These are phyloP conservation scores for Trididemnum miniatum DNA, from an alignment of 23 tunicate genomes.

Conservation along the genomic window DNA sequence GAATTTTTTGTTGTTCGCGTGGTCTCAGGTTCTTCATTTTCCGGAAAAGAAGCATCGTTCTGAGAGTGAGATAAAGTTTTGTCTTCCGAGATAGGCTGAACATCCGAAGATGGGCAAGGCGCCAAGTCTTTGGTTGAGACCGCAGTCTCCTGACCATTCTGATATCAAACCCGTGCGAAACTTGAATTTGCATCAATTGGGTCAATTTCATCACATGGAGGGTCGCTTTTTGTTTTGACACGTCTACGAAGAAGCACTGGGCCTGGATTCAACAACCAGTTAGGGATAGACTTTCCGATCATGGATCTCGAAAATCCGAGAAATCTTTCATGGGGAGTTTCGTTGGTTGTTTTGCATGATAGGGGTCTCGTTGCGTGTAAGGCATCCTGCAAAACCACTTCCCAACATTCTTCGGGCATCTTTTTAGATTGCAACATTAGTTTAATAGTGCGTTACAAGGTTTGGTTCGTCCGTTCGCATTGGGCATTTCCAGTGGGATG, in stretches of 20 bases:
- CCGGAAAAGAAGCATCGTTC: too few species aligned
- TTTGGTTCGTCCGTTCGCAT: neutral
- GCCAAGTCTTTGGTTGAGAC: conserved; percentile 11
- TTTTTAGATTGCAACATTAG: neutral
- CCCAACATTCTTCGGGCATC: neutral
- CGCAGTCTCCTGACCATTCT: neutral
- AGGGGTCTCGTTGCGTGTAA: conserved; percentile 3
- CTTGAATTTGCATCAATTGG: conserved; percentile 24
- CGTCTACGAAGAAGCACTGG: conserved; percentile 6
- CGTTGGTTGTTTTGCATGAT: conserved; percentile 26
- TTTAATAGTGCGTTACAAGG: neutral
- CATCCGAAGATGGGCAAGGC: conserved; percentile 28
- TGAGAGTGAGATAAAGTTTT: too few species aligned
- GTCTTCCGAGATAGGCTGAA: too few species aligned
- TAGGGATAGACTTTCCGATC: conserved; percentile 10
- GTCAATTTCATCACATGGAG: conserved; percentile 9
- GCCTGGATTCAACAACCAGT: conserved; percentile 20
- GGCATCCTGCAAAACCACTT: conserved; percentile 17
- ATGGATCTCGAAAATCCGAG: neutral
- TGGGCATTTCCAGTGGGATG: conserved; percentile 9
- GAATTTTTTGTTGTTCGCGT: too few species aligned
- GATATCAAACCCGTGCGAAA: conserved; percentile 11
- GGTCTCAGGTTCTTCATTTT: too few species aligned
- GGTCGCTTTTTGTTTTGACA: conserved; percentile 7
- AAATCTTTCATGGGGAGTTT: conserved; percentile 18